Base-by-base conservation (phyloP, 1,140 invertebrate genomes). In the Danaus plexippus region DNA sequence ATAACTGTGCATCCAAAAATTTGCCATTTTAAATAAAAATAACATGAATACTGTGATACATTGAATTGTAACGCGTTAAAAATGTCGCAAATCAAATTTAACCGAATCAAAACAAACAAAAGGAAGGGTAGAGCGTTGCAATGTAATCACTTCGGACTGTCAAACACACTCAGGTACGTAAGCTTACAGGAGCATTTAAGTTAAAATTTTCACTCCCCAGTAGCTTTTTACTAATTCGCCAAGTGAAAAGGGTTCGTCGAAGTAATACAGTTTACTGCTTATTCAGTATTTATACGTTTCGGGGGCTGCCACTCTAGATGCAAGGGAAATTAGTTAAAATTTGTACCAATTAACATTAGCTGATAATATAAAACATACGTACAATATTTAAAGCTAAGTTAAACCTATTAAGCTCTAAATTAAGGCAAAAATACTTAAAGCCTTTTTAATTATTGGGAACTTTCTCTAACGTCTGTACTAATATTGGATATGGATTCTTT, bases 151-250 rank as follows among this genome's bases (percentile, higher is more conserved):
- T 82, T 84, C 67, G 66, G 66, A 75, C 78, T 85, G 83, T 86
- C 83, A 86, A 83, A 83, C 80, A 79, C 83, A 86, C 78, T 62
- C 58, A 66, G 74, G 67, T 72, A 83, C 77, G 77, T 79, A 77
- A 69, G 80, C 76, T 78, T 75, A 82, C 75, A 68, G 71, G 69
- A 71, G 76, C 73, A 70, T 85, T 86, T 86, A 84, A 85, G 73
- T 85, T 85, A 85, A 87, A 83, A 87, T 87, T 83, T 82, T 87
- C 83, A 82, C 83, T 85, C 80, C 81, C 84, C 80, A 73, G 77
- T 83, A 75, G 84, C 81, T 87, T 87, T 87, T 87, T 87, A 87
- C 84, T 87, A 87, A 87, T 87, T 87, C 80, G 84, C 84, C 81
- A 87, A 87, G 84, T 87, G 84, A 87, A 87, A 87, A 87, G 84